These are phyloP conservation scores for Aptenodytes forsteri DNA, from an alignment of 2,113 vertebrate genomes.

Conservation along the genomic window DNA sequence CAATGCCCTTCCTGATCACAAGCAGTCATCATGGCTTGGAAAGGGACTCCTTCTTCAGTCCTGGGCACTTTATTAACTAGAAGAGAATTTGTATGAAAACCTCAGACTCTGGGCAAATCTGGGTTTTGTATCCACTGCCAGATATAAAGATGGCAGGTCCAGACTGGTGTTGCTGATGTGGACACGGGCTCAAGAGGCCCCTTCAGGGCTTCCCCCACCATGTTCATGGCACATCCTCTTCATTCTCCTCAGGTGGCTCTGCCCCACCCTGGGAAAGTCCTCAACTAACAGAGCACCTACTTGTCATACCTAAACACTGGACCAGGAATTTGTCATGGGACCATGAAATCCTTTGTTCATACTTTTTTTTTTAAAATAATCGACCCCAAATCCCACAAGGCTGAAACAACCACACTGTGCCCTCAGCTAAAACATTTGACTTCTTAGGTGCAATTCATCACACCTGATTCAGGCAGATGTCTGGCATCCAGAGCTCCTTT, in stretches of 20 bases:
- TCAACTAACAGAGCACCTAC: not conserved
- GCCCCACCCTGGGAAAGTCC: not conserved
- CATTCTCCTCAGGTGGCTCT: not conserved
- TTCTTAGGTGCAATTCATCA: not conserved
- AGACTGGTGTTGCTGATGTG: not conserved
- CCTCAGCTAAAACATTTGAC: not conserved
- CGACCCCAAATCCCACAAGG: not conserved
- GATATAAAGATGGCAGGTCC: not conserved
- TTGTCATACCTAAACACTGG: not conserved
- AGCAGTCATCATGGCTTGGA: rapidly evolving
- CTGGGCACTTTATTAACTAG: not conserved
- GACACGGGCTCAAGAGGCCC: not conserved
- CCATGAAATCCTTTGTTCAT: not conserved
- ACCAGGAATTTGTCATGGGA: not conserved
- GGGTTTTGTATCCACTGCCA: not conserved
- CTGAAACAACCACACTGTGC: not conserved
- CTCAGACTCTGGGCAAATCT: not conserved
- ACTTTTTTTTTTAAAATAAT: not conserved
- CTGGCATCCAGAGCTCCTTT: not conserved
- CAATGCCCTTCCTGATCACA: not conserved
- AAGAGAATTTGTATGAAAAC: not conserved
- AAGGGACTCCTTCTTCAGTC: not conserved
- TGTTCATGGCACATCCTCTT: not conserved
- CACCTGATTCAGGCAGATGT: not conserved
- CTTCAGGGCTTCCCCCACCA: not conserved